Evolutionary conservation across 2,888 invertebrate genomes (phyloP), one percentile per base, ranked within the genome.

Genomic region (Schizotus pectinicornis): DNA sequence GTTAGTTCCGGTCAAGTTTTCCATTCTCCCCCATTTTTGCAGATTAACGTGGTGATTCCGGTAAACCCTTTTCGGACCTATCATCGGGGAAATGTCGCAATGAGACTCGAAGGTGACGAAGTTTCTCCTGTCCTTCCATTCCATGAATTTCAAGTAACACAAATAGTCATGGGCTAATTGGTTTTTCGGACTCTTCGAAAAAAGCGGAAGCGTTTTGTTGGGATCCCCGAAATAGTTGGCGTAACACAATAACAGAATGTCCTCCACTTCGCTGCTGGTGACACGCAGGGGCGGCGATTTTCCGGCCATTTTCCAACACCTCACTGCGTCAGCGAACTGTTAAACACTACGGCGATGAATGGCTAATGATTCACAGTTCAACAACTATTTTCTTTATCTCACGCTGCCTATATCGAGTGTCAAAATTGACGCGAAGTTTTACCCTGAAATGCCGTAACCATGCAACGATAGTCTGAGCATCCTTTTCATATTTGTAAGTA

Each of bases 231-330:
- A 55, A 48, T 41, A 55, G 42, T 48, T 47, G 30, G 47, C 54
- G 54, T 47, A 55, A 47, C 54, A 55, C 54, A 55, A 55, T 14
- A 55, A 41, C 31, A 39, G 36, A 47, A 55, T 48, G 41, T 55
- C 54, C 38, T 46, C 37, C 31, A 53, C 31, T 36, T 53, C 53
- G 22, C 22, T 22, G 22, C 13, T 53, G 38, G 2, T 13, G 38
- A 53, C 53, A 53, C 38, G 38, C 37, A 37, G 13, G 35, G 43
- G 45, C 43, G 42, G 41, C 30, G 35, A 36, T 43, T 30, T 43
- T 42, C 43, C 38, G 38, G 33, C 38, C 53, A 45, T 46, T 53
- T 46, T 53, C 22, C 33, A 45, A 22, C 22, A 22, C 22, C 5
- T 22, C 5, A 3, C 5, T 5, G 2, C 22, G 22, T 22, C 22